Conservation (phyloP, 2,113 vertebrate species). For the Poeciliopsis retropinna region DNA sequence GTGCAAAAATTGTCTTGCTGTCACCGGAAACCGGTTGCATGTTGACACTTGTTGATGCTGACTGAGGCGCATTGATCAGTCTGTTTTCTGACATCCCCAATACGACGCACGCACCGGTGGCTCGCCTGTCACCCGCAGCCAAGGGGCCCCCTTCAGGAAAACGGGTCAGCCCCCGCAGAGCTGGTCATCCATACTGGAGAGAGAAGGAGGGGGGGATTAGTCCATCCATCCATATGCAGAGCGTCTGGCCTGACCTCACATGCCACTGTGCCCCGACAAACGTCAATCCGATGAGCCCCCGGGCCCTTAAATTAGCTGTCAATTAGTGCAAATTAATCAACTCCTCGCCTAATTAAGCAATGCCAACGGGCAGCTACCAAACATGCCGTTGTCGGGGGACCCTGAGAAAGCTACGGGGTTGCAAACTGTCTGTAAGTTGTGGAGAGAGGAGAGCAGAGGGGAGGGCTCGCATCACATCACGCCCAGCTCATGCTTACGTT, state of each 20-base stretch:
- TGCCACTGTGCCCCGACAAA: slow-evolving; percentile 85
- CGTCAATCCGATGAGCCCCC: slow-evolving; percentile 94
- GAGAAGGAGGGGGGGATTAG: background rate
- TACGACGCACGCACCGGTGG: slow-evolving; percentile 55
- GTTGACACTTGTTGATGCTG: slow-evolving; percentile 62
- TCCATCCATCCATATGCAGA: slow-evolving; percentile 48
- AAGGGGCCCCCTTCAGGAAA: slow-evolving; percentile 42
- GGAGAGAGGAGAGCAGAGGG: background rate
- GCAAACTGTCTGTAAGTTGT: slow-evolving; percentile 84
- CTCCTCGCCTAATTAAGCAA: slow-evolving; percentile 99
- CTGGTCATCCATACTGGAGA: slow-evolving; percentile 51
- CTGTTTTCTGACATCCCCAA: slow-evolving; percentile 63
- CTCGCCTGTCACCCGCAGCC: slow-evolving; percentile 62
- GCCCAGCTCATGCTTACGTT: slow-evolving; percentile 39
- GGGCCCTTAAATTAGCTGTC: slow-evolving; percentile 98
- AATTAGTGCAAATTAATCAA: slow-evolving; percentile 99
- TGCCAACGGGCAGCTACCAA: slow-evolving; percentile 93
- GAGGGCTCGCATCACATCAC: slow-evolving; percentile 66
- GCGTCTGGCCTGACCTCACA: slow-evolving; percentile 82
- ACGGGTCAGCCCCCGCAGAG: slow-evolving; percentile 50
- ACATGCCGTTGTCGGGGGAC: slow-evolving; percentile 87
- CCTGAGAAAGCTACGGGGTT: slow-evolving; percentile 92
- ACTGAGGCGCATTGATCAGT: slow-evolving; percentile 36
- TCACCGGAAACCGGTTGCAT: background rate
- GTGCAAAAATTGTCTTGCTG: background rate